Conservation (phyloP, 2,113 vertebrate genomes). For the Myodes glareolus region DNA sequence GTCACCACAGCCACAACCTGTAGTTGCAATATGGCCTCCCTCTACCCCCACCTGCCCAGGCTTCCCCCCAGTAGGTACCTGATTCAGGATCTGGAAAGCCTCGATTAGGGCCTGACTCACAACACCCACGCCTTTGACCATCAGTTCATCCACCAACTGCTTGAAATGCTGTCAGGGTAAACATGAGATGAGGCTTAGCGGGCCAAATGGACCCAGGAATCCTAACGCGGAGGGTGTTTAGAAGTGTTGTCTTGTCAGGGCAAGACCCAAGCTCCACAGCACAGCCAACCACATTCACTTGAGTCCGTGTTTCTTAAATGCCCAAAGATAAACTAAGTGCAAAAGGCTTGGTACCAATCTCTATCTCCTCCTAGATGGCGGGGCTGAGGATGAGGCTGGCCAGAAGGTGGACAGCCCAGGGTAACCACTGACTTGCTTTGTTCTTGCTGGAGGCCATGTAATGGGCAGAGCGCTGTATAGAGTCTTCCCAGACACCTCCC, state of each 20-base stretch:
- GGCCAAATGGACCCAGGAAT: neutral
- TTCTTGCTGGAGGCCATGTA: neutral
- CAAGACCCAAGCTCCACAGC: neutral
- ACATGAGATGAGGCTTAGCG: neutral
- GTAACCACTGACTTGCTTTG: neutral
- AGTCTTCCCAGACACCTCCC: neutral
- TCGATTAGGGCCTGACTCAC: constrained; percentile 94
- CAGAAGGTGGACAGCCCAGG: neutral
- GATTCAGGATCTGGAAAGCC: constrained; percentile 94
- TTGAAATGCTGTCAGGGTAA: constrained; percentile 93
- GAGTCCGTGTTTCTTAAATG: neutral
- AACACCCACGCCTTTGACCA: constrained; percentile 94
- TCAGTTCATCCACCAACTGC: constrained; percentile 91
- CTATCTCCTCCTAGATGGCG: neutral
- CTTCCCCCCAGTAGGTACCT: constrained; percentile 84
- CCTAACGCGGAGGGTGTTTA: neutral
- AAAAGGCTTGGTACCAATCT: neutral
- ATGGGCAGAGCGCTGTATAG: neutral
- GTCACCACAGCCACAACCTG: accelerated
- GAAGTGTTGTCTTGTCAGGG: neutral
- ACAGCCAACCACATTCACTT: neutral
- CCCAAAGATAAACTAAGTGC: neutral
- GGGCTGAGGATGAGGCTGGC: no score
- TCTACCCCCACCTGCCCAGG: neutral
- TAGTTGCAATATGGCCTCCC: no score